Evolutionary conservation across 2,797 vertebrate genomes (phyloP).

Genomic region (Tarsius wallacei): DNA sequence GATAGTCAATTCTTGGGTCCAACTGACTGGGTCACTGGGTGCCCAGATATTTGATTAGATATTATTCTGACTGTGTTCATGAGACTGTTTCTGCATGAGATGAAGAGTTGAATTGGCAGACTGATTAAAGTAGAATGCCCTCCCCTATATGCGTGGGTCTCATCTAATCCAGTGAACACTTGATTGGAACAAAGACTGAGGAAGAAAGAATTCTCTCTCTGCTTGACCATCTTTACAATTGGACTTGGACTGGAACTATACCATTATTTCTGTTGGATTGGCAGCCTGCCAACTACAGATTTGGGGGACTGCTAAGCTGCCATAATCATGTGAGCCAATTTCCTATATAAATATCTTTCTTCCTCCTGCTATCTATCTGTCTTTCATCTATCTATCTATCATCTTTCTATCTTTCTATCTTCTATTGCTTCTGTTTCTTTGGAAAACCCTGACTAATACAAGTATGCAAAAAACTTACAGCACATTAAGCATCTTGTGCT

Average conservation of each 20-base stretch:
- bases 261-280: neutral
- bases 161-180: neutral
- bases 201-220: neutral
- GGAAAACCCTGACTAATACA: neutral
- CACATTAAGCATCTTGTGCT: neutral
- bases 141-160: neutral
- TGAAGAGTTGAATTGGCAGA: neutral
- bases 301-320: neutral
- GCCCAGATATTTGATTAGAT: neutral
- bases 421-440: neutral
- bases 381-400: neutral
- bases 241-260: neutral
- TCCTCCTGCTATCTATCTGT: neutral
- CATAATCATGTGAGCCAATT: neutral
- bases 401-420: neutral
- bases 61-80: neutral
- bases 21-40: neutral
- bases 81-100: neutral
- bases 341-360: neutral
- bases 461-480: neutral
- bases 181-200: neutral
- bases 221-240: neutral
- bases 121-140: neutral
- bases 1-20: neutral
- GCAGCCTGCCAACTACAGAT: neutral